These are phyloP conservation scores for Limnephilus auricula DNA, from an alignment of 2,888 invertebrate genomes.

Conservation along the genomic window DNA sequence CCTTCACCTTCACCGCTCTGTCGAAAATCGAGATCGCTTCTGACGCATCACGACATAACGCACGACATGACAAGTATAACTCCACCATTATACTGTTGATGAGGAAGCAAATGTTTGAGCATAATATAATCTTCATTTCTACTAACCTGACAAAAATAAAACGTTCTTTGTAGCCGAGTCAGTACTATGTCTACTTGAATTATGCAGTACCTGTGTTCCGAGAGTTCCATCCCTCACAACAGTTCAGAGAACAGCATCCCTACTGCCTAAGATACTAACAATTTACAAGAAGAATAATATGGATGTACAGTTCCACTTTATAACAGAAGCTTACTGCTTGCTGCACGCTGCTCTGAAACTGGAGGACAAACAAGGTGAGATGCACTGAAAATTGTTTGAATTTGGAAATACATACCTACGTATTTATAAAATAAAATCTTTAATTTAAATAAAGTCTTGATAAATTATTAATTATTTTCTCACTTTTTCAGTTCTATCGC, in stretches of 20 bases:
- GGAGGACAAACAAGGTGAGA: conserved; percentile 60
- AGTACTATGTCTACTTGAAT: conserved; percentile 56
- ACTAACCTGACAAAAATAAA: not conserved
- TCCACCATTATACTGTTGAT: not conserved
- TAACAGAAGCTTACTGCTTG: conserved; percentile 53
- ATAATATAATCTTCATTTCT: not conserved
- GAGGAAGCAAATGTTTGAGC: not conserved
- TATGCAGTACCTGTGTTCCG: conserved; percentile 57
- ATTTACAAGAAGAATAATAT: conserved; percentile 31
- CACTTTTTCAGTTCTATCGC: conserved; percentile 60
- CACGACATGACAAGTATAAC: no score
- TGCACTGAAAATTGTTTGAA: not conserved
- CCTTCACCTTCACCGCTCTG: no score
- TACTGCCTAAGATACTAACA: conserved; percentile 36
- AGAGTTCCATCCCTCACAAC: conserved; percentile 18
- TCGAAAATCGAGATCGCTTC: no score
- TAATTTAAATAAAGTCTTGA: not conserved
- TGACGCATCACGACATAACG: no score
- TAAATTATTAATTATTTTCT: conserved; percentile 10
- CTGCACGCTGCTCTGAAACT: conserved; percentile 55
- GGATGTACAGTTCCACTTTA: conserved; percentile 37
- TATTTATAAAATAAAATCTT: no score
- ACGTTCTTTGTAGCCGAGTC: conserved; percentile 50
- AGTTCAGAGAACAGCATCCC: conserved; percentile 50
- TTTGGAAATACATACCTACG: no score